These are phyloP conservation scores for Meganola albula DNA, from an alignment of 2,888 invertebrate species.

Conservation along the genomic window DNA sequence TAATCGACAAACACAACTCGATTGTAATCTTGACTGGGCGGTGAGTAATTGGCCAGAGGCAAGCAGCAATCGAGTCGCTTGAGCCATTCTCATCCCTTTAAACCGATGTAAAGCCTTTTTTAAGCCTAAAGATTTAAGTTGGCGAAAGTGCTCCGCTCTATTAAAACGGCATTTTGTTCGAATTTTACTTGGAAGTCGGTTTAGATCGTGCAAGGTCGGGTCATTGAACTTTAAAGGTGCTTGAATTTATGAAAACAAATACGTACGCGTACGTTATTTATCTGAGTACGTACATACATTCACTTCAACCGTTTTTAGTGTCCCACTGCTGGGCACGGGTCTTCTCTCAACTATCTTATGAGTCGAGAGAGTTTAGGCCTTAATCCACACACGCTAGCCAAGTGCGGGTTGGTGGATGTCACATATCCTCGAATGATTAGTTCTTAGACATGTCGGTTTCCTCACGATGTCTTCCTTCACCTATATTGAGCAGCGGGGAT, in stretches of 20 bases:
- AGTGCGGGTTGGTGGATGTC: too few species aligned
- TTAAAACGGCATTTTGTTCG: slow-evolving; percentile 69
- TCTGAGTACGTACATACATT: too few species aligned
- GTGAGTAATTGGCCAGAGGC: slow-evolving; percentile 70
- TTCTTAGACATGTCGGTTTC: too few species aligned
- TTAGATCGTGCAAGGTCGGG: slow-evolving; percentile 21
- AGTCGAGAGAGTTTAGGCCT: too few species aligned
- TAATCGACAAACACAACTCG: slow-evolving; percentile 41
- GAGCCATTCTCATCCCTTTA: slow-evolving; percentile 72
- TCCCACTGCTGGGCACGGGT: too few species aligned
- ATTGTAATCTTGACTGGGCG: slow-evolving; percentile 60
- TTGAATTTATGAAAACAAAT: slow-evolving; percentile 7
- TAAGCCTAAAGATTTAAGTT: slow-evolving; percentile 76
- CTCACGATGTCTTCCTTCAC: too few species aligned
- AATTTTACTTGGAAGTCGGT: slow-evolving; percentile 41
- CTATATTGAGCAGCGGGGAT: too few species aligned
- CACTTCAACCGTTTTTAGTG: too few species aligned
- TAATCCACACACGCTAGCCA: too few species aligned
- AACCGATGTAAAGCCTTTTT: slow-evolving; percentile 76
- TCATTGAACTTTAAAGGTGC: slow-evolving; percentile 14
- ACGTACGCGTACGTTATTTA: neutral
- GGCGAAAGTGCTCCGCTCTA: slow-evolving; percentile 73
- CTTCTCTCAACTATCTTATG: too few species aligned
- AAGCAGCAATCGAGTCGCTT: slow-evolving; percentile 65
- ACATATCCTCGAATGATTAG: too few species aligned